Conservation (phyloP, 2,113 vertebrate species). For the Mobula birostris region DNA sequence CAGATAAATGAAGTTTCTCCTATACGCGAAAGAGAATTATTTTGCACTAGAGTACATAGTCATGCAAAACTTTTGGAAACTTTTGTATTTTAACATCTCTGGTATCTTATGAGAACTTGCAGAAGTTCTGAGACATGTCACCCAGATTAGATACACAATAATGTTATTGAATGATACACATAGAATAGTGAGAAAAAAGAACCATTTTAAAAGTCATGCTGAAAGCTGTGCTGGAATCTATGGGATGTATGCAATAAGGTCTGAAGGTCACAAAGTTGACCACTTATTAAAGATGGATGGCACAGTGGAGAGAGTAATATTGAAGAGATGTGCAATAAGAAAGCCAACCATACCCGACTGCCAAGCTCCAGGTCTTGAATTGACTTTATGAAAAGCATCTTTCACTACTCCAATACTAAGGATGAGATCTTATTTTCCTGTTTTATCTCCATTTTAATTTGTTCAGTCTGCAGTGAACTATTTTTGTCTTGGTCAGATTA, state of each 20-base stretch:
- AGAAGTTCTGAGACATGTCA: neutral
- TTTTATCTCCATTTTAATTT: neutral
- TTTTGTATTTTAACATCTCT: neutral
- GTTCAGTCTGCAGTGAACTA: neutral
- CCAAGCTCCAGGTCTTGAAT: neutral
- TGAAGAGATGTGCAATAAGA: neutral
- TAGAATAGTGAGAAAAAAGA: neutral
- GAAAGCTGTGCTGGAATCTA: neutral
- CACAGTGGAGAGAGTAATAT: no score
- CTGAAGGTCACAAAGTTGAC: neutral
- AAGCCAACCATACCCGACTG: neutral
- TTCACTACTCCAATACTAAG: neutral
- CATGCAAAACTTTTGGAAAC: neutral
- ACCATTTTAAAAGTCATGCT: neutral
- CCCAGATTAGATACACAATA: neutral
- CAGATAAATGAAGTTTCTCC: no score
- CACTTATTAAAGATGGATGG: neutral
- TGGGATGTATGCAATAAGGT: neutral
- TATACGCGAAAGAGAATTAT: no score
- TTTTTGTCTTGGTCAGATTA: neutral
- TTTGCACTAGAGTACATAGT: neutral
- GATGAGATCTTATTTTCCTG: neutral
- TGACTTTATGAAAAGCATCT: neutral
- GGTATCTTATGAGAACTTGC: neutral
- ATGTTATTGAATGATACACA: neutral